Evolutionary conservation across 1,140 invertebrate species (phyloP), one percentile per base, ranked within the genome.

Genomic region (Drosophila pandora): DNA sequence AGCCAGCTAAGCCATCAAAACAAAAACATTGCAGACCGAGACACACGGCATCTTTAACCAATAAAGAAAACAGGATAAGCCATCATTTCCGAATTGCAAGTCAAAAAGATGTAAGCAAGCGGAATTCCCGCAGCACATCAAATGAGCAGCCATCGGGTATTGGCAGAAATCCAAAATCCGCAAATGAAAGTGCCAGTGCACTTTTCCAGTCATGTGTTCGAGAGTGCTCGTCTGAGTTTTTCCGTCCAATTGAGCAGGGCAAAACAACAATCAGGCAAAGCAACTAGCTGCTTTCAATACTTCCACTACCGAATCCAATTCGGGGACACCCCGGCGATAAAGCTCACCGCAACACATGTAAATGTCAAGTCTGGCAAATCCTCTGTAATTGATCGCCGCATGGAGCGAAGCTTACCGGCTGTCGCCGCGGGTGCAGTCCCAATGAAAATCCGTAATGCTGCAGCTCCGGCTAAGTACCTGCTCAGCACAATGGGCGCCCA

Each of bases 11-110:
- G 78, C 82, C 82, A 68, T 57, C 67, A 65, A 68, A 83, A 87
- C 79, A 88, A 83, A 59, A 65, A 67, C 49, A 45, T 56, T 75
- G 69, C 63, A 71, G 65, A 49, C 53, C 48, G 50, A 63, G 25
- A 75, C 73, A 68, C 55, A 56, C 41, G 32, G 54, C 71, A 78
- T 75, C 71, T 83, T 87, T 78, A 90, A 74, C 88, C 79, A 90
- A 90, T 83, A 90, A 84, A 73, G 88, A 90, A 85, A 90, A 90
- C 74, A 90, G 83, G 88, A 90, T 90, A 81, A 90, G 74, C 87
- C 71, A 72, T 73, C 60, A 88, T 90, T 90, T 90, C 88, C 88
- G 88, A 90, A 70, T 75, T 81, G 76, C 71, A 76, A 90, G 88
- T 90, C 88, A 90, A 90, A 84, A 78, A 59, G 88, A 90, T 79